Conservation (phyloP, 2,797 vertebrate genomes). For the Psittacula derbiana region DNA sequence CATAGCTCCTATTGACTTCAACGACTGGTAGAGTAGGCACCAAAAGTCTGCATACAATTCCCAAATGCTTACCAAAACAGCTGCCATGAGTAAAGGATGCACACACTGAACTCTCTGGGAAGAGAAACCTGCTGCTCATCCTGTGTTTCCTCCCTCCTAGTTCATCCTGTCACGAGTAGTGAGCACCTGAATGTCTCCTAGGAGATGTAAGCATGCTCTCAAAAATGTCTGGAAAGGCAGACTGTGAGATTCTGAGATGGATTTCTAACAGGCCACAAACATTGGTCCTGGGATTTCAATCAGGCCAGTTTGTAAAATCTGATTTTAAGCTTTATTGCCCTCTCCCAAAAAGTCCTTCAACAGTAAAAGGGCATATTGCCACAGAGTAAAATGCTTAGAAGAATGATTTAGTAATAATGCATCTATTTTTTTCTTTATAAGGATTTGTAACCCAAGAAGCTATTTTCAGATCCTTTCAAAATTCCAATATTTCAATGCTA, state of each 20-base stretch:
- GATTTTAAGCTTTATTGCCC: neutral
- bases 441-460: neutral
- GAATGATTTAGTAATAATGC: neutral
- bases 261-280: neutral
- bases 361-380: neutral
- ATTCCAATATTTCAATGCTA: neutral
- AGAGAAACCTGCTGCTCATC: neutral
- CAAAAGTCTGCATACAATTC: neutral
- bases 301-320: neutral
- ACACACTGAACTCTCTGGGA: neutral
- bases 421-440: neutral
- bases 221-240: neutral
- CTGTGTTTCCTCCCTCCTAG: neutral
- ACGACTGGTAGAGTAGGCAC: neutral
- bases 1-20: neutral
- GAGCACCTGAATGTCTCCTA: neutral
- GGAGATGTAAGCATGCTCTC: rapidly evolving
- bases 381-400: neutral
- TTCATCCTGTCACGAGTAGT: neutral
- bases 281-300: neutral
- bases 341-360: neutral
- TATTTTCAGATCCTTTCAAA: slow-evolving; percentile 1
- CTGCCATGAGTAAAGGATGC: neutral
- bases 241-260: neutral
- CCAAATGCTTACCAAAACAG: neutral